Percentiles rank a stretch among this genome's conserved stretches.
Evolutionary conservation across 2,888 invertebrate species (phyloP).

Genomic region (Thymelicus acteon): DNA sequence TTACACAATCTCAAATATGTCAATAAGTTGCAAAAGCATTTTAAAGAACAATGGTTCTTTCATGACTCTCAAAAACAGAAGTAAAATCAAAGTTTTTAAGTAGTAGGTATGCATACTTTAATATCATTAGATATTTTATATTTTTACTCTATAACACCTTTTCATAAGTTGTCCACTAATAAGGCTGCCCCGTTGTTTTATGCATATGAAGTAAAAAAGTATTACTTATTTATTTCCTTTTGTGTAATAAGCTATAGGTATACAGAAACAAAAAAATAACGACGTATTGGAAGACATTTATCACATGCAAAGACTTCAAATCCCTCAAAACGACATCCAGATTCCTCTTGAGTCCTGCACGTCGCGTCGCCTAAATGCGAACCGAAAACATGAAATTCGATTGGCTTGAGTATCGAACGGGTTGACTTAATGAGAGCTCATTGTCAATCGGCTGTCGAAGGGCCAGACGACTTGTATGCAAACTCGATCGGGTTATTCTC

Average conservation of each 20-base stretch:
- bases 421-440: constrained; percentile 69
- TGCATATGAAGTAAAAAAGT: too few relatives aligned
- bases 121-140: too few relatives aligned
- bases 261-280: background rate
- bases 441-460: constrained; percentile 69
- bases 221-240: background rate
- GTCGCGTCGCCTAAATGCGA: constrained; percentile 13
- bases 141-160: too few relatives aligned
- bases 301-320: background rate
- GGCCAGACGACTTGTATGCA: constrained; percentile 50
- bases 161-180: too few relatives aligned
- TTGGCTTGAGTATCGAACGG: constrained; percentile 39
- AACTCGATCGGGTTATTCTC: constrained; percentile 28
- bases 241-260: background rate
- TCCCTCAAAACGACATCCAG: background rate
- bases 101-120: too few relatives aligned
- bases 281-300: background rate
- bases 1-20: too few relatives aligned
- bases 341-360: background rate
- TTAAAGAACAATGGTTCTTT: too few relatives aligned
- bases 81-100: too few relatives aligned
- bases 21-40: too few relatives aligned
- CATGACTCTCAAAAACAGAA: too few relatives aligned
- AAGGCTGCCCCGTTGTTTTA: too few relatives aligned
- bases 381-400: constrained; percentile 35